Percentiles rank a stretch among this genome's conserved stretches.
Evolutionary conservation across 2,797 vertebrate species (phyloP).

Genomic region (Loris lydekkerianus): DNA sequence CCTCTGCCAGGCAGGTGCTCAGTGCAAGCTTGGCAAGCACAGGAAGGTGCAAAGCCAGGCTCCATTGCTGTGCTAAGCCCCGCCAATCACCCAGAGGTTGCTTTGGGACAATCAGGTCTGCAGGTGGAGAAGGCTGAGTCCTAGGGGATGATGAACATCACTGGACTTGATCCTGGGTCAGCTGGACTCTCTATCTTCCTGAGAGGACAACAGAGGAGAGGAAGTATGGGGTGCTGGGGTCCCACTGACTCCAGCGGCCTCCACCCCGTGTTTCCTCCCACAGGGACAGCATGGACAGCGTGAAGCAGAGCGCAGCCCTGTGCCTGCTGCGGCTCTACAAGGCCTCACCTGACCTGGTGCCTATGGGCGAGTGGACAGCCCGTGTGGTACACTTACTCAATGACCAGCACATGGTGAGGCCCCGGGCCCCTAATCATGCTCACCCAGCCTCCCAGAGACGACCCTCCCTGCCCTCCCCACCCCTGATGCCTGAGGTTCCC

Average conservation of each 20-base stretch:
- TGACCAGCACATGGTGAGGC: conserved; percentile 96
- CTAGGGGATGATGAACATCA: fast-evolving
- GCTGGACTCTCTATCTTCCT: background rate
- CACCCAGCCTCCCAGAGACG: background rate
- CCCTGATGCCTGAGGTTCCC: background rate
- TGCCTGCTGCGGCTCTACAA: conserved; percentile 94
- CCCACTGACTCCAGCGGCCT: fast-evolving
- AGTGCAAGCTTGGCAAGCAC: fast-evolving
- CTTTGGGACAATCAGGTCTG: background rate
- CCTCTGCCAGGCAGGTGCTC: fast-evolving
- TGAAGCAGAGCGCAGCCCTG: conserved; percentile 95
- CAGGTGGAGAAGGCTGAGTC: background rate
- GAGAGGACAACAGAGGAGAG: no score
- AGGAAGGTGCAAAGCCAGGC: background rate
- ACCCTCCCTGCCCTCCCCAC: background rate
- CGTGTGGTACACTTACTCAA: conserved; percentile 96
- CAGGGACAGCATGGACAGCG: conserved; percentile 97
- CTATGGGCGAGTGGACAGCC: conserved; percentile 97
- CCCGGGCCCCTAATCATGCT: background rate
- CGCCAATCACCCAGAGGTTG: background rate
- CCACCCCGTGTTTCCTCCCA: fast-evolving
- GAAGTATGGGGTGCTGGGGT: fast-evolving
- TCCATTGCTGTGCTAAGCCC: no score
- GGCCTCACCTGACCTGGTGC: conserved; percentile 95
- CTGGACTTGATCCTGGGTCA: background rate